These are phyloP conservation scores for Platerodrilus igneus DNA, from an alignment of 2,888 invertebrate species.

Conservation along the genomic window DNA sequence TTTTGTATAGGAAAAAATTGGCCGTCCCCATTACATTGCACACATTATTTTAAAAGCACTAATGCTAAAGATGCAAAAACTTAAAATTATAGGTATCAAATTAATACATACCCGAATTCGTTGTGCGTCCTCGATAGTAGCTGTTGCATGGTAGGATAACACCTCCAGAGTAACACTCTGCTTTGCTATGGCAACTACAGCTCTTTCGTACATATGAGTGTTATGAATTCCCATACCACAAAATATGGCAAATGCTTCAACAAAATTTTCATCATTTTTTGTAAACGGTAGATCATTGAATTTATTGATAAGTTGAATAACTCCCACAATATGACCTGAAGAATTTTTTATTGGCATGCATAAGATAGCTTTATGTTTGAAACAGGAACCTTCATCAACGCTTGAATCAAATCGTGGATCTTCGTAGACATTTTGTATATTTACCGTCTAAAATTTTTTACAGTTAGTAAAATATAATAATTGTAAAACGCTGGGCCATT, in stretches of 20 bases:
- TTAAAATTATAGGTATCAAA: neutral
- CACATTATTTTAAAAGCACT: no score
- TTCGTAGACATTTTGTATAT: conserved; percentile 83
- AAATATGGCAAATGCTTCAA: conserved; percentile 95
- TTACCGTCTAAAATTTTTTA: conserved; percentile 83
- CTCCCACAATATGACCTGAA: conserved; percentile 85
- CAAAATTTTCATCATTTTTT: conserved; percentile 93
- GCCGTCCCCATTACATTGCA: no score
- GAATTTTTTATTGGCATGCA: conserved; percentile 97
- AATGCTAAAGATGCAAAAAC: conserved; percentile 1
- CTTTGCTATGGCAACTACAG: conserved; percentile 92
- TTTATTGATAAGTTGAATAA: conserved; percentile 89
- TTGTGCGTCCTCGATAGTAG: conserved; percentile 83
- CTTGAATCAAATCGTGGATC: conserved; percentile 84
- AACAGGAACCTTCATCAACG: conserved; percentile 77
- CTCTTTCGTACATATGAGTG: conserved; percentile 95
- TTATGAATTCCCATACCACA: conserved; percentile 97
- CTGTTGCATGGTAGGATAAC: conserved; percentile 92
- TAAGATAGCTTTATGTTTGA: conserved; percentile 83
- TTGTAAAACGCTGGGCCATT: no score
- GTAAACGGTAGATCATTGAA: conserved; percentile 86
- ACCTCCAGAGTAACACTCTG: conserved; percentile 93
- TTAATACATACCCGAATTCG: conserved; percentile 68
- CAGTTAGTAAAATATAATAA: no score
- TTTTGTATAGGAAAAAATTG: no score